phyloP scores from a whole-genome alignment of 1,140 invertebrate species.

The Plutomurus gul region DNA sequence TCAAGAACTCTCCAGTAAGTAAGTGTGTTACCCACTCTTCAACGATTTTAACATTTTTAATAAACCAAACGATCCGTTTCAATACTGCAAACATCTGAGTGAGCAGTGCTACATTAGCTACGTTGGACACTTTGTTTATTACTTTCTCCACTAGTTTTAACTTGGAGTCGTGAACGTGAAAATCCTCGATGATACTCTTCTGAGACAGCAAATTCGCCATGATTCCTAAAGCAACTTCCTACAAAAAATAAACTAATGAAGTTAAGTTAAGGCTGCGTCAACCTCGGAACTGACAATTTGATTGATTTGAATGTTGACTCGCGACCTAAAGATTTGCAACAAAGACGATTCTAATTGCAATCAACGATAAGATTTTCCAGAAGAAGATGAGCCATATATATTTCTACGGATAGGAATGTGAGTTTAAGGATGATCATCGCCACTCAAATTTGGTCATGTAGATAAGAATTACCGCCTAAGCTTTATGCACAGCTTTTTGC shows the following conservation, averaged over 20 bases:
- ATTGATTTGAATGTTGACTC: too few species aligned
- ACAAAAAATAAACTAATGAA: slow-evolving; percentile 15
- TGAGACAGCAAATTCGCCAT: slow-evolving; percentile 48
- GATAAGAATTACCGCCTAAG: too few species aligned
- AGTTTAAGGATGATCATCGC: too few species aligned
- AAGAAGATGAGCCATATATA: too few species aligned
- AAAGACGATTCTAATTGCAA: too few species aligned
- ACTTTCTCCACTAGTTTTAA: slow-evolving; percentile 39
- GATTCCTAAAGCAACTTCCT: slow-evolving; percentile 51
- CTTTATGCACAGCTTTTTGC: too few species aligned
- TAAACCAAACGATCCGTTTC: slow-evolving; percentile 39
- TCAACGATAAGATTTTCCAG: too few species aligned
- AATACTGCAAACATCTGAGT: slow-evolving; percentile 49
- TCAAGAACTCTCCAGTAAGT: slow-evolving; percentile 16
- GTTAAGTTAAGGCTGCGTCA: not conserved
- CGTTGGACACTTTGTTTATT: not conserved
- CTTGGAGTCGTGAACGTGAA: slow-evolving; percentile 36
- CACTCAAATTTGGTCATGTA: too few species aligned
- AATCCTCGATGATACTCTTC: slow-evolving; percentile 38
- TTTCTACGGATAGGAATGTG: too few species aligned
- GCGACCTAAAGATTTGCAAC: too few species aligned
- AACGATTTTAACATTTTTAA: slow-evolving; percentile 32
- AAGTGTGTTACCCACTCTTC: slow-evolving; percentile 37
- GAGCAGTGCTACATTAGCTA: slow-evolving; percentile 33
- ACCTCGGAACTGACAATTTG: too few species aligned